These are phyloP conservation scores for Caenorhabditis japonica DNA, from an alignment of 2,888 invertebrate genomes.

Conservation along the genomic window DNA sequence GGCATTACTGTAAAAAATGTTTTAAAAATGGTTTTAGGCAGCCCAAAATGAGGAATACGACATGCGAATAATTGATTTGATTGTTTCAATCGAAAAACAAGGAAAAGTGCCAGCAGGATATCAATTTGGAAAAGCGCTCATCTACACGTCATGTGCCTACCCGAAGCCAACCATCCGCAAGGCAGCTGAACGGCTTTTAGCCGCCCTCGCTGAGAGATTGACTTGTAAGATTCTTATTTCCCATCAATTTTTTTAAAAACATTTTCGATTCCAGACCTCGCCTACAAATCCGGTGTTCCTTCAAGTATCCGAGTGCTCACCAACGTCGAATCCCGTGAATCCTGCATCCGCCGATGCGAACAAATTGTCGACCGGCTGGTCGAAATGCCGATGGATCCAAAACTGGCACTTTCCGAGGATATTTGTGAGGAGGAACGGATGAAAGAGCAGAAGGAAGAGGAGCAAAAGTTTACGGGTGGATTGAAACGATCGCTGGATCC, in stretches of 20 bases:
- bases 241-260: not conserved
- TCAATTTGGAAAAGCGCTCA: slow-evolving; percentile 12
- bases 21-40: no score
- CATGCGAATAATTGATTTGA: slow-evolving; percentile 13
- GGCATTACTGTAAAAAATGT: no score
- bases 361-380: slow-evolving; percentile 37
- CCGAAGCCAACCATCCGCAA: not conserved
- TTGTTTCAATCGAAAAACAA: slow-evolving; percentile 16
- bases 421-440: slow-evolving; percentile 41
- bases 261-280: slow-evolving; percentile 24
- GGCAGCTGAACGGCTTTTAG: slow-evolving; percentile 18
- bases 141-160: slow-evolving; percentile 32
- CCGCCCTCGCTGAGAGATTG: slow-evolving; percentile 5
- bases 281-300: slow-evolving; percentile 17
- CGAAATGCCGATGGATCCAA: slow-evolving; percentile 28
- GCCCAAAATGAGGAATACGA: slow-evolving; percentile 20
- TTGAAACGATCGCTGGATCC: slow-evolving; percentile 13
- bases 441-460: slow-evolving; percentile 4
- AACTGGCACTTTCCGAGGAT: slow-evolving; percentile 26
- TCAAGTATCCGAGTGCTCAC: slow-evolving; percentile 28
- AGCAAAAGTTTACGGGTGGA: slow-evolving; percentile 1
- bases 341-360: slow-evolving; percentile 41
- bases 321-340: slow-evolving; percentile 33
- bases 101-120: slow-evolving; percentile 17
- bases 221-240: slow-evolving; percentile 11